A percentile compares a stretch with the other conserved stretches of the same genome.
phyloP scores from a whole-genome alignment of 2,888 invertebrate species.

The Linyphia triangularis region DNA sequence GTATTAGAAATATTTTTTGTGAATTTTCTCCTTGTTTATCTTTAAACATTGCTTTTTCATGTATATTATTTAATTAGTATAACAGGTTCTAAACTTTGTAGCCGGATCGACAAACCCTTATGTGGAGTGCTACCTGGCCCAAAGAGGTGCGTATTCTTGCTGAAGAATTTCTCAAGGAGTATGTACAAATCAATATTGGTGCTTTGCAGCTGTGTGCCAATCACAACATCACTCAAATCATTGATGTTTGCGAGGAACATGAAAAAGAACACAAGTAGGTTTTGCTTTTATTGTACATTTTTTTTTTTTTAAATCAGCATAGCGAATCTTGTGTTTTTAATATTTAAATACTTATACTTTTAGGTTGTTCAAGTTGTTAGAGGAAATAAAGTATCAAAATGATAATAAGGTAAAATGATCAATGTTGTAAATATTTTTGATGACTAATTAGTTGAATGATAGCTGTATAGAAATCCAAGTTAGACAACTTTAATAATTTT shows the following conservation, averaged over 20 bases:
- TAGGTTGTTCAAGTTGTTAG: constrained; percentile 85
- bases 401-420: constrained; percentile 85
- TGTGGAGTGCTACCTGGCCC: constrained; percentile 99
- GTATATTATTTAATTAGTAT: too few relatives aligned
- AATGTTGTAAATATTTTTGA: neutral
- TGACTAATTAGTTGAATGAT: too few relatives aligned
- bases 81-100: too few relatives aligned
- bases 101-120: constrained; percentile 94
- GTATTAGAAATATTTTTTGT: too few relatives aligned
- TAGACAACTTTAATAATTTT: too few relatives aligned
- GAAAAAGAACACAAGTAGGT: constrained; percentile 91
- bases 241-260: constrained; percentile 95
- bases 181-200: constrained; percentile 98
- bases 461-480: too few relatives aligned
- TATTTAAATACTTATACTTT: constrained; percentile 14
- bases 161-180: constrained; percentile 95
- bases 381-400: constrained; percentile 89
- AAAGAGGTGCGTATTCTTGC: constrained; percentile 97
- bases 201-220: constrained; percentile 95
- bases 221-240: constrained; percentile 97
- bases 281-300: neutral
- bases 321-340: neutral
- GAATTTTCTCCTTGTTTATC: too few relatives aligned
- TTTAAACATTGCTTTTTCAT: too few relatives aligned
- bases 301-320: neutral